A percentile compares a stretch with the other conserved stretches of the same genome.
phyloP scores from a whole-genome alignment of 2,113 vertebrate genomes.

The Gadus macrocephalus region DNA sequence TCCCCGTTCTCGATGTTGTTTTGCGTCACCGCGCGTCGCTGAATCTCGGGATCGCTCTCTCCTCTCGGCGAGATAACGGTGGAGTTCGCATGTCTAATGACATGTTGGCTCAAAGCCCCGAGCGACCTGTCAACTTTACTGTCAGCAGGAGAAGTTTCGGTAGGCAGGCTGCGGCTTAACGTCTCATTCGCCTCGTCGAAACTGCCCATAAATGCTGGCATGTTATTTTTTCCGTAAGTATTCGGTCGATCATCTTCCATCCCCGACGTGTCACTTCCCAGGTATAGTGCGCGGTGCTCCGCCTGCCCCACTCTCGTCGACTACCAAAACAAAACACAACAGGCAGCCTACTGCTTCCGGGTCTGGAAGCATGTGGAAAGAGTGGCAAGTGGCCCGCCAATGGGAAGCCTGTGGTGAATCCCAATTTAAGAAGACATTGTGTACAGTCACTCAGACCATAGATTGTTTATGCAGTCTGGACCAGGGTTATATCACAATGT shows the following conservation, averaged over 20 bases:
- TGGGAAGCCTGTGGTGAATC: slow-evolving; percentile 23
- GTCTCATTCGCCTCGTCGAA: slow-evolving; percentile 56
- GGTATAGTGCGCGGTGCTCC: slow-evolving; percentile 58
- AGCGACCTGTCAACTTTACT: slow-evolving; percentile 55
- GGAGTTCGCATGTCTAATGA: slow-evolving; percentile 31
- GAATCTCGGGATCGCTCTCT: background rate
- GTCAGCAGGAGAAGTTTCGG: slow-evolving; percentile 46
- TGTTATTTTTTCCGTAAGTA: slow-evolving; percentile 44
- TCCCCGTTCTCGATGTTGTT: slow-evolving; percentile 28
- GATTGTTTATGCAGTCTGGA: no score
- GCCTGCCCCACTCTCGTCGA: slow-evolving; percentile 33
- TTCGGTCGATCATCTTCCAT: slow-evolving; percentile 83
- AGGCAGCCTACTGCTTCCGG: slow-evolving; percentile 76
- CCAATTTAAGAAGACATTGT: background rate
- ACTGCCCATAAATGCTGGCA: slow-evolving; percentile 59
- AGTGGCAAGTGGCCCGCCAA: slow-evolving; percentile 24
- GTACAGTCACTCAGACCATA: no score
- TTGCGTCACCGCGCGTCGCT: slow-evolving; percentile 21
- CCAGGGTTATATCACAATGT: no score
- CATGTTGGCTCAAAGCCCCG: slow-evolving; percentile 47
- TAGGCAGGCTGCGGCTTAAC: slow-evolving; percentile 44
- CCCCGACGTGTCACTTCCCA: slow-evolving; percentile 51
- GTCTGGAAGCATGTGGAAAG: slow-evolving; percentile 49
- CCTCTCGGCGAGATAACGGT: slow-evolving; percentile 35
- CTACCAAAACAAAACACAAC: slow-evolving; percentile 67